Evolutionary conservation across 1,140 invertebrate species (phyloP).

Genomic region (Drosophila obscura): DNA sequence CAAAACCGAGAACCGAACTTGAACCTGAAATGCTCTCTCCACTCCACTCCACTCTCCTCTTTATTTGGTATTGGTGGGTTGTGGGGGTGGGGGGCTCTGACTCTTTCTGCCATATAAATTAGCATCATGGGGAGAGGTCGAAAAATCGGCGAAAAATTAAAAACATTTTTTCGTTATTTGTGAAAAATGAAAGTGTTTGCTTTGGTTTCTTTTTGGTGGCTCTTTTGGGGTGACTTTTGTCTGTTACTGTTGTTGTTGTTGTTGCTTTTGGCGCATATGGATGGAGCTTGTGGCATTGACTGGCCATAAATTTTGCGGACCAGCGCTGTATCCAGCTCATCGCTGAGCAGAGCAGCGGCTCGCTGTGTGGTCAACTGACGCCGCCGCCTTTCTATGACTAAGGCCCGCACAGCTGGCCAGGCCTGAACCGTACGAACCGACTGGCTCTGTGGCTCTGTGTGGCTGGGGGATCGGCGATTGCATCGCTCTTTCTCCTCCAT

Average conservation of each 20-base stretch:
- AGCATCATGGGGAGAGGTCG: conserved; percentile 79
- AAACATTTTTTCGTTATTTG: conserved; percentile 59
- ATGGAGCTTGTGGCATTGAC: conserved; percentile 76
- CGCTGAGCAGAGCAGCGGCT: conserved; percentile 43
- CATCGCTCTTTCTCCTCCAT: conserved; percentile 78
- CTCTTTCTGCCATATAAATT: conserved; percentile 68
- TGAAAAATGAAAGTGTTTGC: conserved; percentile 80
- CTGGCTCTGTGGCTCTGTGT: conserved; percentile 12
- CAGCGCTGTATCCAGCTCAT: conserved; percentile 66
- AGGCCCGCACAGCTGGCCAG: conserved; percentile 70
- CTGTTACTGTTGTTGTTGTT: conserved; percentile 1
- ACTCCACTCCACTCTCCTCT: conserved; percentile 35
- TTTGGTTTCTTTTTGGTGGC: conserved; percentile 64
- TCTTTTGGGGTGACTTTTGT: conserved; percentile 11
- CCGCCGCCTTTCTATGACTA: conserved; percentile 73
- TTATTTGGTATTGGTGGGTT: conserved; percentile 14
- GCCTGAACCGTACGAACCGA: conserved; percentile 15
- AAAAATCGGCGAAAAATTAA: conserved; percentile 52
- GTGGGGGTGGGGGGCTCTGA: conserved; percentile 25
- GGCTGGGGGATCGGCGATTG: conserved; percentile 48
- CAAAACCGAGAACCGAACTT: conserved; percentile 64
- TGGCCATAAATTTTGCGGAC: conserved; percentile 68
- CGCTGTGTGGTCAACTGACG: conserved; percentile 68
- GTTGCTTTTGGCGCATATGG: neutral
- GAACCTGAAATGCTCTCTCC: conserved; percentile 62